Conservation (phyloP, 2,113 vertebrate genomes). For the Gymnogyps californianus region DNA sequence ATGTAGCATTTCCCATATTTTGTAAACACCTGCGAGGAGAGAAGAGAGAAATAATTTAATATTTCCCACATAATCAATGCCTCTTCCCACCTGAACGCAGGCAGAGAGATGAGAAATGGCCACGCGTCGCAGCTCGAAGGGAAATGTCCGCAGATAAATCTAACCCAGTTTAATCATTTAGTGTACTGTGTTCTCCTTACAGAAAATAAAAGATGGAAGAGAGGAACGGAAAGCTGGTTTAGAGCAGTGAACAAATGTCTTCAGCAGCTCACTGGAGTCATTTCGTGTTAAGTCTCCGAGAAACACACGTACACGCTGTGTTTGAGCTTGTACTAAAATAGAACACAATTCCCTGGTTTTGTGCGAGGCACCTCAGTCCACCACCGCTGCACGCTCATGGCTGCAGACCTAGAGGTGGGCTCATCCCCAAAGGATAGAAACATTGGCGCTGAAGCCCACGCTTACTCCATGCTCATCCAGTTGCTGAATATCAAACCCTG, state of each 20-base stretch:
- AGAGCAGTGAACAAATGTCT: not conserved
- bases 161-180: not conserved
- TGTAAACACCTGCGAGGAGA: constrained; percentile 89
- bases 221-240: not conserved
- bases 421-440: no score
- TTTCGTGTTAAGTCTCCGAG: not conserved
- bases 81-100: accelerated
- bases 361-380: not conserved
- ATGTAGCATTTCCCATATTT: constrained; percentile 99
- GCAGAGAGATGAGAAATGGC: not conserved
- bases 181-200: not conserved
- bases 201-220: not conserved
- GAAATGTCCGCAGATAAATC: not conserved
- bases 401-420: not conserved
- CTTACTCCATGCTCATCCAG: not conserved
- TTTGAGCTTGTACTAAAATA: not conserved
- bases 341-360: accelerated
- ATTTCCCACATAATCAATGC: accelerated
- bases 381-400: accelerated
- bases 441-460: accelerated
- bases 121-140: accelerated
- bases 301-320: accelerated
- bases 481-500: not conserved
- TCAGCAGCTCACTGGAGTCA: not conserved
- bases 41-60: not conserved